A percentile compares a stretch with the other conserved stretches of the same genome.
phyloP scores from a whole-genome alignment of 2,113 vertebrate species.

The Chiloscyllium plagiosum region DNA sequence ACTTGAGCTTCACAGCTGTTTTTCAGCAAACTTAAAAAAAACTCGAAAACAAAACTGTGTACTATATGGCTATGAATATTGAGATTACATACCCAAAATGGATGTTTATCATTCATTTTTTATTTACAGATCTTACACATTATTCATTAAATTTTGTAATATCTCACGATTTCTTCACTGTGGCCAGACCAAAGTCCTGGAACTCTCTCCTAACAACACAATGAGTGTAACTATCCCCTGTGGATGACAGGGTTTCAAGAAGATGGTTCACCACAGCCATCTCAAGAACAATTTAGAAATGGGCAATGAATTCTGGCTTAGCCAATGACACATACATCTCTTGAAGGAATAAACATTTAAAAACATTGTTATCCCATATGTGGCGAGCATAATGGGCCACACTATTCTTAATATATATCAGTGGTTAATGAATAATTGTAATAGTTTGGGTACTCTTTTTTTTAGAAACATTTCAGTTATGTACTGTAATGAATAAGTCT shows the following conservation, averaged over 20 bases:
- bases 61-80: not conserved
- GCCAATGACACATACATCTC: too few species aligned
- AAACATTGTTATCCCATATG: not conserved
- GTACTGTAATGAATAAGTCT: not conserved
- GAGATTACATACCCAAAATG: not conserved
- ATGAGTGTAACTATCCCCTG: too few species aligned
- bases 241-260: too few species aligned
- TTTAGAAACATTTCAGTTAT: not conserved
- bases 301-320: too few species aligned
- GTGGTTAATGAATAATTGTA: not conserved
- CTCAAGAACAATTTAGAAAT: too few species aligned
- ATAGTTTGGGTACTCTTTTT: not conserved
- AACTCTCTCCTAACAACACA: too few species aligned
- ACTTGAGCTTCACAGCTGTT: not conserved
- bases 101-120: not conserved
- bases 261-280: too few species aligned
- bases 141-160: not conserved
- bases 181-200: too few species aligned
- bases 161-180: too few species aligned
- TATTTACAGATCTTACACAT: not conserved
- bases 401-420: not conserved
- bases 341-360: too few species aligned
- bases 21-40: not conserved
- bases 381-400: not conserved
- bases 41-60: not conserved